Percentiles rank a stretch among this genome's conserved stretches.
phyloP scores from a whole-genome alignment of 2,888 invertebrate genomes.

The Lingula anatina region DNA sequence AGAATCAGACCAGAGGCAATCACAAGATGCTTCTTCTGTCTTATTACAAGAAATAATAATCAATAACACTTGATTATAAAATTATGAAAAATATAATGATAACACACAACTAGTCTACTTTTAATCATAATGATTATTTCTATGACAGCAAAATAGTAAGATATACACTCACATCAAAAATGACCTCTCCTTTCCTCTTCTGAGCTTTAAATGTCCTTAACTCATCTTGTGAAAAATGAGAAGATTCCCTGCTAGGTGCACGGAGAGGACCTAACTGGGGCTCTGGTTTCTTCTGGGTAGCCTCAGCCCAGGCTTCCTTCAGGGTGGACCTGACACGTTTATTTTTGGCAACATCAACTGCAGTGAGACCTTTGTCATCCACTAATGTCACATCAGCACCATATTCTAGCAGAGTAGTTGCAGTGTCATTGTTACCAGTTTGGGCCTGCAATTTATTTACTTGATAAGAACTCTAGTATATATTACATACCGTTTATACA shows the following conservation, averaged over 20 bases:
- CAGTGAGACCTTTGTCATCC: constrained; percentile 42
- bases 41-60: too few relatives aligned
- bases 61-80: too few relatives aligned
- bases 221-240: constrained; percentile 1
- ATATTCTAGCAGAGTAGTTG: constrained; percentile 27
- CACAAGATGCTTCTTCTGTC: too few relatives aligned
- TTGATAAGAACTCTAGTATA: too few relatives aligned
- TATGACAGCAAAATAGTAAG: too few relatives aligned
- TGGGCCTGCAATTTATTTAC: constrained; percentile 43
- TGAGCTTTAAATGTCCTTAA: constrained; percentile 15
- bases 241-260: constrained; percentile 11
- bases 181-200: constrained; percentile 29
- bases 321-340: constrained; percentile 35
- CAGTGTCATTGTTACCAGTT: constrained; percentile 41
- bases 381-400: constrained; percentile 43
- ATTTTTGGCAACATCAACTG: constrained; percentile 43
- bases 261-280: constrained; percentile 28
- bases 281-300: constrained; percentile 17
- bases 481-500: too few relatives aligned
- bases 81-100: too few relatives aligned
- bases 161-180: constrained; percentile 25
- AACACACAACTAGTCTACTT: too few relatives aligned
- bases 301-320: constrained; percentile 42
- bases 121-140: too few relatives aligned
- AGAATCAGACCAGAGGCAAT: too few relatives aligned